Conservation (phyloP, 30 jellyfish, hydroid and myxozoan genomes). For the Hydractinia symbiolongicarpus region DNA sequence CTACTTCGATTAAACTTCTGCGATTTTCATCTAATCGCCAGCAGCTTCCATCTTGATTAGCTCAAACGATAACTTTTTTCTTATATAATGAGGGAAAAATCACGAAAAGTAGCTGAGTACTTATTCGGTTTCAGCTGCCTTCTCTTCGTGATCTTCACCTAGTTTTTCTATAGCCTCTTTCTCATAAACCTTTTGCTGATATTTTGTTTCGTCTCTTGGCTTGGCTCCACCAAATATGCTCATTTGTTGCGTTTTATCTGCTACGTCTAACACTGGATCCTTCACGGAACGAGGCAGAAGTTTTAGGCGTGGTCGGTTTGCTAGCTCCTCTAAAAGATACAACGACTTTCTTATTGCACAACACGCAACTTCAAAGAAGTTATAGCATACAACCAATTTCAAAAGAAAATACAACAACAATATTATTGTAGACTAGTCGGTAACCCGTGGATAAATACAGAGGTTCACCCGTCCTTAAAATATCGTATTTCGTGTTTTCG, state of each 20-base stretch:
- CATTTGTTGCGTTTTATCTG: constrained; percentile 59
- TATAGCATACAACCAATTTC: background rate
- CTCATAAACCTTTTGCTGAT: constrained; percentile 4
- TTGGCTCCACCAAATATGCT: constrained; percentile 95
- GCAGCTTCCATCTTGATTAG: too few relatives aligned
- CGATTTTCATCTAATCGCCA: too few relatives aligned
- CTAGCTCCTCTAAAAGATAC: constrained; percentile 49
- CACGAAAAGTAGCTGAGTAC: background rate
- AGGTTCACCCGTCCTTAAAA: too few relatives aligned
- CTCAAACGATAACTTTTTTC: background rate
- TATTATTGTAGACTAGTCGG: background rate
- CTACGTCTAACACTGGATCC: constrained; percentile 75
- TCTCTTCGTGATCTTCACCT: constrained; percentile 3
- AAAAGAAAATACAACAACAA: background rate
- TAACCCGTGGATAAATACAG: too few relatives aligned
- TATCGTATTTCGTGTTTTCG: too few relatives aligned
- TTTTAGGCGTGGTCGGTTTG: constrained; percentile 78
- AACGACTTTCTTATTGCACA: too few relatives aligned
- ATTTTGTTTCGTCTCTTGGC: constrained; percentile 85
- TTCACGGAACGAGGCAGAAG: constrained; percentile 77
- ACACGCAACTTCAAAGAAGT: background rate
- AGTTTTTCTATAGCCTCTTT: constrained; percentile 7
- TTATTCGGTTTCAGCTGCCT: background rate
- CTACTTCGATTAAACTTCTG: too few relatives aligned
- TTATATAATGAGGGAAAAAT: background rate